Conservation (phyloP, 2,797 vertebrate genomes). For the Tadarida brasiliensis region DNA sequence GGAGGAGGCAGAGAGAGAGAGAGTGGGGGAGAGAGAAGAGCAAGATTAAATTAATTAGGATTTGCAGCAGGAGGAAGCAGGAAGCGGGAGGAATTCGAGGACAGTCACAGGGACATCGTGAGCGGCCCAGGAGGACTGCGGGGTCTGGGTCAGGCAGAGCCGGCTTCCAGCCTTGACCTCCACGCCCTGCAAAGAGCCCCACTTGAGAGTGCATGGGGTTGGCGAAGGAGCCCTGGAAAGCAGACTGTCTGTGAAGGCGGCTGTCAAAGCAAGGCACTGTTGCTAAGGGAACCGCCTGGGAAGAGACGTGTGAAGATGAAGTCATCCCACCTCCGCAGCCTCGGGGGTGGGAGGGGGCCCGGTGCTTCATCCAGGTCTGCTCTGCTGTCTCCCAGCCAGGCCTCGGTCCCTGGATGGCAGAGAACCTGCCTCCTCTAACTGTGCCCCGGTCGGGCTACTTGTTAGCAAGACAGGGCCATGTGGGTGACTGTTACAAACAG, state of each 20-base stretch:
- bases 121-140: neutral
- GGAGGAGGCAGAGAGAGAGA: neutral
- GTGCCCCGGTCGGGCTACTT: neutral
- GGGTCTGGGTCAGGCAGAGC: neutral
- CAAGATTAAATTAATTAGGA: neutral
- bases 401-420: neutral
- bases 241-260: slow-evolving; percentile 70
- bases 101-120: accelerated
- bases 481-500: neutral
- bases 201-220: neutral
- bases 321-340: slow-evolving; percentile 69
- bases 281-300: slow-evolving; percentile 84
- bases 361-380: neutral
- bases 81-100: neutral
- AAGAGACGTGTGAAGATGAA: slow-evolving; percentile 61
- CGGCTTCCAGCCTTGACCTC: neutral
- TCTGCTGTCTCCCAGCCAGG: neutral
- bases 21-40: neutral
- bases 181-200: neutral
- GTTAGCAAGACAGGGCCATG: neutral
- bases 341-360: neutral
- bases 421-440: neutral
- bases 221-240: slow-evolving; percentile 3
- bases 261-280: slow-evolving; percentile 80
- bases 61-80: neutral